A percentile compares a stretch with the other conserved stretches of the same genome.
These are phyloP conservation scores for Hypsibius dujardini DNA, from an alignment of 1,140 invertebrate genomes.

Conservation along the genomic window DNA sequence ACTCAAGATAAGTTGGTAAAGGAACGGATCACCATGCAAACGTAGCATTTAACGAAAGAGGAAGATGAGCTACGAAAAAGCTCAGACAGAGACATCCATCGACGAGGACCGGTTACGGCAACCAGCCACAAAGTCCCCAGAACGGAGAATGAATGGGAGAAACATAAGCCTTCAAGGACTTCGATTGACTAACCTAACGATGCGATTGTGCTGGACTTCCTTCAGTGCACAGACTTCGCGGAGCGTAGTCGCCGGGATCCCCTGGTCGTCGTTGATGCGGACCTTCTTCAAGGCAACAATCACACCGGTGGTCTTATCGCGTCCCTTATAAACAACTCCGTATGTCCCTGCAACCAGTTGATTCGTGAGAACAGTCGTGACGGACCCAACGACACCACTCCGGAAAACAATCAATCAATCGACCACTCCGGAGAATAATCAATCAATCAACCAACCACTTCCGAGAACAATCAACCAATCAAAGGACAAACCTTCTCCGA, in stretches of 20 bases:
- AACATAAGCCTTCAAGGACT: conserved; percentile 20
- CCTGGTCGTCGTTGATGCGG: conserved; percentile 73
- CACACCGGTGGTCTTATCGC: conserved; percentile 64
- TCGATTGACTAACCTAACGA: conserved; percentile 48
- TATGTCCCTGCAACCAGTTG: conserved; percentile 54
- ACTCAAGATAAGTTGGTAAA: too few species aligned
- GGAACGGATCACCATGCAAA: too few species aligned
- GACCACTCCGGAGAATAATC: not conserved
- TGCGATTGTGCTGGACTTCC: conserved; percentile 73
- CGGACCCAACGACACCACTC: conserved; percentile 21
- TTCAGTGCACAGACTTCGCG: conserved; percentile 80
- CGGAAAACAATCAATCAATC: conserved; percentile 18
- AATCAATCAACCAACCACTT: not conserved
- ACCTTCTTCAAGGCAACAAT: conserved; percentile 92
- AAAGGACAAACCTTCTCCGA: conserved; percentile 56
- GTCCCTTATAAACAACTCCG: conserved; percentile 78
- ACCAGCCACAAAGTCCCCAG: too few species aligned
- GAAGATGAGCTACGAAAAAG: too few species aligned
- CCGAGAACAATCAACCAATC: not conserved
- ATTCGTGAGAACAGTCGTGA: conserved; percentile 14
- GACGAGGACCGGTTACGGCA: too few species aligned
- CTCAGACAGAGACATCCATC: too few species aligned
- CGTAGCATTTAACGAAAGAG: too few species aligned
- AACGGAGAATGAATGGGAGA: conserved; percentile 16
- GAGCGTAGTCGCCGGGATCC: conserved; percentile 80